Conservation (phyloP, 2,113 vertebrate genomes). For the Neodon shergylaensis region DNA sequence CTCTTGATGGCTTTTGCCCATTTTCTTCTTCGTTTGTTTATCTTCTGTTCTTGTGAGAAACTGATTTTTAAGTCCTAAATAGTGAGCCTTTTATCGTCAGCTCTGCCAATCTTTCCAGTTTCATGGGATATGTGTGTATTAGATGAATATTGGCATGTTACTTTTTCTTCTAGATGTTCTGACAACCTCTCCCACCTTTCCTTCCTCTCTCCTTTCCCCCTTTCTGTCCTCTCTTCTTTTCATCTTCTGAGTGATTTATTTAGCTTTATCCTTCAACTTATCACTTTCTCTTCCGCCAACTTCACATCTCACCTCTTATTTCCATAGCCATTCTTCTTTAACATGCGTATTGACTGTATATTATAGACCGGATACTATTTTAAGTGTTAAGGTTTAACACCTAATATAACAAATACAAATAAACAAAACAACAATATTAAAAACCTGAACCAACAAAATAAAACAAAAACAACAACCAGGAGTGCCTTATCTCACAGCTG, state of each 20-base stretch:
- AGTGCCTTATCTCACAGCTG: background rate
- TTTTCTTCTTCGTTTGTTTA: constrained; percentile 21
- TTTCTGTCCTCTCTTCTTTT: background rate
- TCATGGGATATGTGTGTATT: background rate
- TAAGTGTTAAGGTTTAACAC: background rate
- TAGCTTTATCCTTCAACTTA: background rate
- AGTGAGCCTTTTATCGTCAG: background rate
- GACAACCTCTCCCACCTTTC: background rate
- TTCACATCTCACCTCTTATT: background rate
- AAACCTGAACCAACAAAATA: background rate
- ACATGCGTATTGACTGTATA: background rate
- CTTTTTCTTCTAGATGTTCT: background rate
- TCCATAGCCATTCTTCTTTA: background rate
- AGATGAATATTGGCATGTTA: background rate
- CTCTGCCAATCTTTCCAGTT: background rate
- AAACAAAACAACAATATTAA: background rate
- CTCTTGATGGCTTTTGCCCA: background rate
- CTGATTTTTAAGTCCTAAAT: background rate
- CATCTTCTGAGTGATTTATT: background rate
- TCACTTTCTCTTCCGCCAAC: background rate
- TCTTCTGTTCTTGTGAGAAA: background rate
- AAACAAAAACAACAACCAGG: background rate
- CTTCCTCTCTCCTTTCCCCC: background rate
- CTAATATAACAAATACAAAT: no score
- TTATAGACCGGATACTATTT: background rate